These are phyloP conservation scores for Strigamia maritima DNA, from an alignment of 2,888 invertebrate genomes.

Conservation along the genomic window DNA sequence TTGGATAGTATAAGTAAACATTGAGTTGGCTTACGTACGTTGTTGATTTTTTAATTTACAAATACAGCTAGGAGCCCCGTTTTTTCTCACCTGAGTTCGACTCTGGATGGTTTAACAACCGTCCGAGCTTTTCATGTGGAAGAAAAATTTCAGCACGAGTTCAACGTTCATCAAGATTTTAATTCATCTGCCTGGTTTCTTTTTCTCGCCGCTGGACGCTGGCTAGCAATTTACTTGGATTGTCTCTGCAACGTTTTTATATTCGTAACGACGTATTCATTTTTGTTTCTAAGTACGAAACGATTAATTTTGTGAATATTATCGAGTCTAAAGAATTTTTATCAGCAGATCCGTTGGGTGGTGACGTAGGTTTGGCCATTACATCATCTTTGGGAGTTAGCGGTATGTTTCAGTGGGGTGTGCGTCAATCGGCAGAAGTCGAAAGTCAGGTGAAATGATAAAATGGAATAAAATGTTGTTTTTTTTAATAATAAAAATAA, in stretches of 20 bases:
- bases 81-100: conserved; percentile 87
- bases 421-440: conserved; percentile 57
- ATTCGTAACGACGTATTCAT: conserved; percentile 76
- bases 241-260: conserved; percentile 83
- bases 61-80: conserved; percentile 81
- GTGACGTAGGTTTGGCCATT: conserved; percentile 69
- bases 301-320: not conserved
- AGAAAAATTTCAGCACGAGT: conserved; percentile 63
- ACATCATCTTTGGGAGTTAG: conserved; percentile 61
- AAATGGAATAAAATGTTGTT: not conserved
- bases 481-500: not conserved
- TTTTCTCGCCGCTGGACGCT: conserved; percentile 82
- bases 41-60: not conserved
- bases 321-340: not conserved
- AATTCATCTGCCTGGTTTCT: conserved; percentile 91
- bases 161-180: conserved; percentile 57
- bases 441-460: conserved; percentile 54
- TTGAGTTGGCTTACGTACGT: too few species aligned
- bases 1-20: conserved; percentile 57
- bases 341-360: conserved; percentile 53
- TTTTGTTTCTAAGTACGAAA: conserved; percentile 64
- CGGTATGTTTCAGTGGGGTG: conserved; percentile 58
- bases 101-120: conserved; percentile 83
- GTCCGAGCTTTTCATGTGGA: conserved; percentile 85
- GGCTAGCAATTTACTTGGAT: conserved; percentile 92